phyloP scores from a whole-genome alignment of 2,797 vertebrate genomes.

The Lerista edwardsae region DNA sequence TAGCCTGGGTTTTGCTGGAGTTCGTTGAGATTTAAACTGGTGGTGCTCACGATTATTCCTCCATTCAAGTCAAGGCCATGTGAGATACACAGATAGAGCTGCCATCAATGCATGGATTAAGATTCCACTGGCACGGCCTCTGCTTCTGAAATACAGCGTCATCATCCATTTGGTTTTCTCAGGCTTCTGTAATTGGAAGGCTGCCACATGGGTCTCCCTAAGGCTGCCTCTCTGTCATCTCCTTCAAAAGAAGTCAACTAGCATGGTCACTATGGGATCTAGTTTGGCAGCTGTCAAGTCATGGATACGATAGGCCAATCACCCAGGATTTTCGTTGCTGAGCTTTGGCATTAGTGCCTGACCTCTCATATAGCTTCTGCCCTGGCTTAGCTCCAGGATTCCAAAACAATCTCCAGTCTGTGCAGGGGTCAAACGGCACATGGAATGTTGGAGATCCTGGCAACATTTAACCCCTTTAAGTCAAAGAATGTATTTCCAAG shows the following conservation, averaged over 20 bases:
- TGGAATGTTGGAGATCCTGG: constrained; percentile 43
- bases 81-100: background rate
- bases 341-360: constrained; percentile 55
- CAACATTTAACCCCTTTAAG: constrained; percentile 61
- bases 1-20: accelerated
- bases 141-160: constrained; percentile 46
- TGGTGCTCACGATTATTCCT: constrained; percentile 19
- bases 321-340: constrained; percentile 63
- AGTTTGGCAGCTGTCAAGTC: constrained; percentile 72
- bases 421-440: constrained; percentile 39
- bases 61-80: background rate
- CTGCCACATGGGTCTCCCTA: constrained; percentile 64
- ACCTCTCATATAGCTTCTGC: constrained; percentile 57
- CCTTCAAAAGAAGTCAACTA: constrained; percentile 67
- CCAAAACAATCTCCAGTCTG: constrained; percentile 6
- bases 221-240: constrained; percentile 65
- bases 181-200: constrained; percentile 63
- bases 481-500: constrained; percentile 57
- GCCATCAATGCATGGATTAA: constrained; percentile 20
- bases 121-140: constrained; percentile 12
- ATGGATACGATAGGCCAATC: constrained; percentile 39
- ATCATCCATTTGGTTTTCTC: constrained; percentile 48
- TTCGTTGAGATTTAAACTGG: background rate
- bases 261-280: constrained; percentile 57
- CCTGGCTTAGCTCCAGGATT: constrained; percentile 65